Conservation (phyloP, 2,113 vertebrate genomes). For the Thunnus maccoyii region DNA sequence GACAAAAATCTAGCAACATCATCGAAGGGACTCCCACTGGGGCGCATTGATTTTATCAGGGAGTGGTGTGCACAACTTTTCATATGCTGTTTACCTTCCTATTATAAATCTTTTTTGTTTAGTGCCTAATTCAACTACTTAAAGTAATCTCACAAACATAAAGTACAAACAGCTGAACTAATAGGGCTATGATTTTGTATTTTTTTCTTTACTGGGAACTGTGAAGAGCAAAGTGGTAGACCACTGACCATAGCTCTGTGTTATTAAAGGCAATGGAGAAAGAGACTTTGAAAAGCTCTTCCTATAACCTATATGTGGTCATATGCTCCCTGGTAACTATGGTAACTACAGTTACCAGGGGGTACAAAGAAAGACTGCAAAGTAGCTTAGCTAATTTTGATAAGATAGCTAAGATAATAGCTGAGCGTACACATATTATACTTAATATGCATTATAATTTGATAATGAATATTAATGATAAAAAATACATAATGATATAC, state of each 20-base stretch:
- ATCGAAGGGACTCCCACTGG: too few relatives aligned
- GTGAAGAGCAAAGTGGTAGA: not conserved
- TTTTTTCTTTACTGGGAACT: not conserved
- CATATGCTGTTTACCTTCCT: not conserved
- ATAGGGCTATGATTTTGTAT: conserved; percentile 1
- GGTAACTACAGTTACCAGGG: not conserved
- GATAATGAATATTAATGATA: too few relatives aligned
- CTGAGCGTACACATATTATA: too few relatives aligned
- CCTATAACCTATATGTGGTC: not conserved
- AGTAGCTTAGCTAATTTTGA: too few relatives aligned
- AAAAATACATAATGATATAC: too few relatives aligned
- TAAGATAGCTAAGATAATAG: too few relatives aligned
- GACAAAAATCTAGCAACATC: not conserved
- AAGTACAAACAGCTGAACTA: not conserved
- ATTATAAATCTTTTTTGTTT: not conserved
- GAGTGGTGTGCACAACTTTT: not conserved
- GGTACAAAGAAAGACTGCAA: too few relatives aligned
- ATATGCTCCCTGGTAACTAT: not conserved
- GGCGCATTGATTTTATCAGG: conserved; percentile 12
- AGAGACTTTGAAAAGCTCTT: not conserved
- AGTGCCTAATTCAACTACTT: not conserved
- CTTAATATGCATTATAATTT: too few relatives aligned
- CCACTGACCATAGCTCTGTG: not conserved
- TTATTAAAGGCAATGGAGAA: conserved; percentile 1
- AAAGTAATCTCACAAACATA: not conserved